These are phyloP conservation scores for Standfussiana lucernea DNA, from an alignment of 2,888 invertebrate species.

Conservation along the genomic window DNA sequence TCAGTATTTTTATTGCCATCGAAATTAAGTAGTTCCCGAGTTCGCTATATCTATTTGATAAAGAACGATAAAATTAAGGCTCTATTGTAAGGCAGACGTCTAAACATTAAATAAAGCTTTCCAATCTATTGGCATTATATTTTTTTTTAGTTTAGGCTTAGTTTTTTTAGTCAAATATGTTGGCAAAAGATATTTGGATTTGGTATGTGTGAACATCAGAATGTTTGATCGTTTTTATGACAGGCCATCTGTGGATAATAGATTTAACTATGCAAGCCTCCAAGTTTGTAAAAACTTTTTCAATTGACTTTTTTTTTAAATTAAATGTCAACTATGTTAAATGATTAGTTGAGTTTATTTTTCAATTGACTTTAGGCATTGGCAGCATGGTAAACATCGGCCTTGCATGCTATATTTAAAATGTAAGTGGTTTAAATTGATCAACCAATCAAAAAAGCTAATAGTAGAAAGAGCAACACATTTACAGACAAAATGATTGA, in stretches of 20 bases:
- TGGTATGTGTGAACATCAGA: slow-evolving; percentile 43
- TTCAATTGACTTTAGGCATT: background rate
- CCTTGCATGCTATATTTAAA: background rate
- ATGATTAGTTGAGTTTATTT: background rate
- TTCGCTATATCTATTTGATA: slow-evolving; percentile 61
- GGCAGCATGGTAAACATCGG: too few relatives aligned
- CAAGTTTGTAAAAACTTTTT: background rate
- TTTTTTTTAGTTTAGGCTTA: slow-evolving; percentile 70
- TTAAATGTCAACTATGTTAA: background rate
- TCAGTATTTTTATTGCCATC: slow-evolving; percentile 76
- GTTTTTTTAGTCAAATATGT: slow-evolving; percentile 54
- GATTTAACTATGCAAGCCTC: background rate
- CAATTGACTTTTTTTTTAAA: background rate
- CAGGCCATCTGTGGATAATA: background rate
- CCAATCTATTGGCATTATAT: slow-evolving; percentile 76
- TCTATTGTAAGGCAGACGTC: slow-evolving; percentile 75
- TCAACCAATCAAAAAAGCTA: background rate
- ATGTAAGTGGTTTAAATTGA: background rate
- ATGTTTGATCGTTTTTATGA: background rate
- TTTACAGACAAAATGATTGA: background rate
- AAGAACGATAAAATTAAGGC: slow-evolving; percentile 71
- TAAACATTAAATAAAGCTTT: slow-evolving; percentile 78
- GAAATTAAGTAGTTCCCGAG: slow-evolving; percentile 75
- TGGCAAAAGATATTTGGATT: slow-evolving; percentile 35
- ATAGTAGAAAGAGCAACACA: background rate